Evolutionary conservation across 2,888 invertebrate genomes (phyloP), one percentile per base, ranked within the genome.

Genomic region (Shargacucullia verbasci): DNA sequence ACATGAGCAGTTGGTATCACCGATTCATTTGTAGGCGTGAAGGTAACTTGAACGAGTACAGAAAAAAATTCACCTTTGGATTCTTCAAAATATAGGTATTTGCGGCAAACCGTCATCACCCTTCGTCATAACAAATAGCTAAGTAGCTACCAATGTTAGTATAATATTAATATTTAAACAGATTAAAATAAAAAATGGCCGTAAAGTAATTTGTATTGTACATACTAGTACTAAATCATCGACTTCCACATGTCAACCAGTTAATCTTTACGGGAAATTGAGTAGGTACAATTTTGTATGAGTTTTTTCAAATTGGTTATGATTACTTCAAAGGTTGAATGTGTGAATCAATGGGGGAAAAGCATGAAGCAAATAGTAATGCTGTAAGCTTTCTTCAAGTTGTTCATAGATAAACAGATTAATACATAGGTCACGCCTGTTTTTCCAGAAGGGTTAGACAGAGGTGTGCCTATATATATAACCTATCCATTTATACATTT

Each of bases 121-220:
- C 4, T 43, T 40, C 27, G 35, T 53, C 15, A 44, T 65, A 59
- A 70, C 27, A 49, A 47, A 67, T 54, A 10, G 15, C 38, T 41
- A 39, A 14, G 41, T 38, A 35, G 12, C 38, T 38, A 64, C 31
- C 20, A 34, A 46, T 7, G 37, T 59, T 37, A 31, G 25, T 27
- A 37, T 33, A 54, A 49, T 50, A 57, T 55, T 59, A 53, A n/a
- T n/a, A n/a, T n/a, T 56, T 59, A 7, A 58, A 66, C 59, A 59
- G 53, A 64, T 64, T 60, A 60, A 41, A 29, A 44, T 38, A 52
- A 44, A 46, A 49, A 55, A 59, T 41, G 13, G n/a, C 43, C 43
- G 44, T 37, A 14, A 31, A 44, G 33, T 44, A 12, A 60, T 63
- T 60, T 68, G 13, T 63, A n/a, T 60, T 43, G 49, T 34, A 40